phyloP scores from a whole-genome alignment of 2,797 vertebrate species.

The Remorina albescens region DNA sequence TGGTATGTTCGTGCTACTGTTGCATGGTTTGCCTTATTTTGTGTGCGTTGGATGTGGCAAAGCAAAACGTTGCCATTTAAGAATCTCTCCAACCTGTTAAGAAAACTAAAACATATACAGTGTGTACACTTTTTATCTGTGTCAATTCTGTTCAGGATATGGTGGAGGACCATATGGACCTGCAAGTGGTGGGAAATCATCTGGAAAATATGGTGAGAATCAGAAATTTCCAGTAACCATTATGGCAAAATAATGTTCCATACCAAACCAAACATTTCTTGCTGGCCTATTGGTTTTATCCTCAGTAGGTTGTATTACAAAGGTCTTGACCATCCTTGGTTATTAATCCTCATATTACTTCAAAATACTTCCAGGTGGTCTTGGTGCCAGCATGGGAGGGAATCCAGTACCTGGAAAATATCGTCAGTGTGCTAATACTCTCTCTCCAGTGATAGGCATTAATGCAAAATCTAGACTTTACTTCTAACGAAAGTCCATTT shows the following conservation, averaged over 20 bases:
- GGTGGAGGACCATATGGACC: constrained; percentile 55
- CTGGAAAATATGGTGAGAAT: constrained; percentile 72
- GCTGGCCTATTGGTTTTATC: too few relatives aligned
- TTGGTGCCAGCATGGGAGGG: constrained; percentile 31
- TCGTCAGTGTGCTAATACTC: constrained; percentile 46
- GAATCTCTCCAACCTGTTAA: background rate
- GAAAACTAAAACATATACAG: background rate
- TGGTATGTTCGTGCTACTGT: constrained; percentile 47
- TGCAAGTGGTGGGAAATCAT: constrained; percentile 54
- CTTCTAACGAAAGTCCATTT: background rate
- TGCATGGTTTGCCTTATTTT: background rate
- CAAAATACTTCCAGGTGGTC: constrained; percentile 32
- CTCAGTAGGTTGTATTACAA: background rate
- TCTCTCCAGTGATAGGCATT: too few relatives aligned
- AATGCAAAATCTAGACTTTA: background rate
- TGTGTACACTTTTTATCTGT: background rate
- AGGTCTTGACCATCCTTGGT: background rate
- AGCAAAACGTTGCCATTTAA: background rate
- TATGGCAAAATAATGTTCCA: background rate
- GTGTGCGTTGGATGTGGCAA: background rate
- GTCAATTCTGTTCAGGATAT: constrained; percentile 60
- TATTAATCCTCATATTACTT: background rate
- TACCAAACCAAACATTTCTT: too few relatives aligned
- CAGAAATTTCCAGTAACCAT: background rate
- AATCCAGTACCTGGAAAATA: constrained; percentile 46